phyloP scores from a whole-genome alignment of 2,888 invertebrate genomes.

The Neuroscelio doddi region DNA sequence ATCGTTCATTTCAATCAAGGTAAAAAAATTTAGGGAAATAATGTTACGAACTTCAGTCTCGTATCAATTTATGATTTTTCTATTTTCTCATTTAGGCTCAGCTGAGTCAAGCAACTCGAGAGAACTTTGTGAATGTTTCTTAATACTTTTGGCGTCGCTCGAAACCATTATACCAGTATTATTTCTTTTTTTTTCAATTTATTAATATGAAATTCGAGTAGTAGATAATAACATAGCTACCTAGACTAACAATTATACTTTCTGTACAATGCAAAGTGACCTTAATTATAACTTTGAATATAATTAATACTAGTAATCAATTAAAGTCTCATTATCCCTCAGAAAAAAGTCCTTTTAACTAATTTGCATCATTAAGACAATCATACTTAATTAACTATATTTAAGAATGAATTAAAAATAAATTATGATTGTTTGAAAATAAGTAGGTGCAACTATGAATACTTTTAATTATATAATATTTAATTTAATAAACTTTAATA shows the following conservation, averaged over 20 bases:
- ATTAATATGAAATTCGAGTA: conserved; percentile 43
- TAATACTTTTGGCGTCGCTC: conserved; percentile 5
- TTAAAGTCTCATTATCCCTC: conserved; percentile 33
- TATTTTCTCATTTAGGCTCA: conserved; percentile 2
- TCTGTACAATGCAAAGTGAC: conserved; percentile 69
- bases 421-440: no score
- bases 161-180: conserved; percentile 18
- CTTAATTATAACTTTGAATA: conserved; percentile 52
- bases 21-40: conserved; percentile 15
- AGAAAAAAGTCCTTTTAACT: neutral
- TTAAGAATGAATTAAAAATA: no score
- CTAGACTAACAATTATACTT: conserved; percentile 69
- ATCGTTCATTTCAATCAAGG: no score
- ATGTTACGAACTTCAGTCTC: conserved; percentile 46
- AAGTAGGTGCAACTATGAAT: no score
- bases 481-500: no score
- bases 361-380: conserved; percentile 12
- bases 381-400: no score
- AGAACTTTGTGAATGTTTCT: conserved; percentile 16
- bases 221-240: conserved; percentile 65
- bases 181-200: conserved; percentile 15
- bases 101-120: conserved; percentile 3
- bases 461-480: no score
- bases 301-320: conserved; percentile 44
- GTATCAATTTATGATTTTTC: conserved; percentile 11